Conservation (phyloP, 1,140 invertebrate genomes). For the Calycopis cecrops region DNA sequence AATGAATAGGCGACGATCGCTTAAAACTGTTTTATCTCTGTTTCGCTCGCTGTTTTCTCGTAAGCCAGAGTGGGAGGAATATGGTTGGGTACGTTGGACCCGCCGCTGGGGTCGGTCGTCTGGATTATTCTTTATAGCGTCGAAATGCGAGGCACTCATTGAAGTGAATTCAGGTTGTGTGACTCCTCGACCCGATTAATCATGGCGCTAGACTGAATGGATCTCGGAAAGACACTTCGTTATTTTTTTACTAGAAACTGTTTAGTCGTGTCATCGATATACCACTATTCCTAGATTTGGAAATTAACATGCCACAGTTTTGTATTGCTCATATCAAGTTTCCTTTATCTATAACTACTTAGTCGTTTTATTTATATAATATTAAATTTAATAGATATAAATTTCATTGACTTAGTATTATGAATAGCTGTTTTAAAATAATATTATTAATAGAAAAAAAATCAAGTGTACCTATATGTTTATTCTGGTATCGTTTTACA, state of each 20-base stretch:
- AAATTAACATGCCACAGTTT: too few relatives aligned
- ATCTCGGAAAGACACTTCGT: conserved; percentile 38
- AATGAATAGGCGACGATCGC: conserved; percentile 65
- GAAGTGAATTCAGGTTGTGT: conserved; percentile 63
- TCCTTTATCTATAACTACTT: too few relatives aligned
- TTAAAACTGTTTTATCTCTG: conserved; percentile 51
- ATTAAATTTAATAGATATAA: too few relatives aligned
- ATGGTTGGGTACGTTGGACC: conserved; percentile 41
- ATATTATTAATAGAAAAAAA: too few relatives aligned
- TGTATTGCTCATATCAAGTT: too few relatives aligned
- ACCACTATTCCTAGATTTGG: neutral
- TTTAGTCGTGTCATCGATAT: conserved; percentile 24
- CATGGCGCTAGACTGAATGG: conserved; percentile 50
- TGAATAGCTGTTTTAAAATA: too few relatives aligned
- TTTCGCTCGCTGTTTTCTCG: conserved; percentile 33
- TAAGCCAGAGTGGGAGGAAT: conserved; percentile 44
- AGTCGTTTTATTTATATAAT: too few relatives aligned
- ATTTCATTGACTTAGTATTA: too few relatives aligned
- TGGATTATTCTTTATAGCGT: conserved; percentile 68
- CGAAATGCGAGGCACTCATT: conserved; percentile 63
- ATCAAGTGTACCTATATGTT: too few relatives aligned
- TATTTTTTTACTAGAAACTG: conserved; percentile 28
- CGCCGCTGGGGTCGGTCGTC: conserved; percentile 43
- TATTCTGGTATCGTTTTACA: too few relatives aligned
- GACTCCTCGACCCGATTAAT: conserved; percentile 63